Conservation (phyloP, 2,888 invertebrate genomes). For the Hyppa rectilinea region DNA sequence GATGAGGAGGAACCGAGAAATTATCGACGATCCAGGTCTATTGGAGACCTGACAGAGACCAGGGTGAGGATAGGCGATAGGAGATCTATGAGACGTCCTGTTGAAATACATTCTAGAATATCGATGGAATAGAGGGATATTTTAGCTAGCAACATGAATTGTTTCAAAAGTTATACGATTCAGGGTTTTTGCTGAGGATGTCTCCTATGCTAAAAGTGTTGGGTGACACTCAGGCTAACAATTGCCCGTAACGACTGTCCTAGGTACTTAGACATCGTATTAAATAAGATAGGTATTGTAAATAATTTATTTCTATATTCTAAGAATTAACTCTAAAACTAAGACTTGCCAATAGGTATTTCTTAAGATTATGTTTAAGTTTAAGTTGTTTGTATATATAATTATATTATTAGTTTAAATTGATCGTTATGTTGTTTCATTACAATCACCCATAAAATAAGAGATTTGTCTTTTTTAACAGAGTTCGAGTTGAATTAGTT, state of each 20-base stretch:
- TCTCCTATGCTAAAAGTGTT: too few relatives aligned
- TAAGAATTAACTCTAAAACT: constrained; percentile 39
- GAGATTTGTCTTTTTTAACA: not conserved
- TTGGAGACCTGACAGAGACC: constrained; percentile 84
- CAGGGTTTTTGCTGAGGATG: too few relatives aligned
- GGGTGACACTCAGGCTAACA: constrained; percentile 1
- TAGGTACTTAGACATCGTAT: not conserved
- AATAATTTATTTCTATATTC: constrained; percentile 40
- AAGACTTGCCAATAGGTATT: constrained; percentile 45
- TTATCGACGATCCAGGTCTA: constrained; percentile 85
- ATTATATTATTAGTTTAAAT: constrained; percentile 16
- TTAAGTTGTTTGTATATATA: constrained; percentile 40
- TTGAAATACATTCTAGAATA: constrained; percentile 78
- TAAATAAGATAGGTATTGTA: not conserved
- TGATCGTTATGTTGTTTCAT: constrained; percentile 25
- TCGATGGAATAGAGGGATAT: constrained; percentile 31
- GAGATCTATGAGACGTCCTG: constrained; percentile 84
- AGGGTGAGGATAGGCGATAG: constrained; percentile 80
- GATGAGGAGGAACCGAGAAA: constrained; percentile 78
- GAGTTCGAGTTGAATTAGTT: not conserved
- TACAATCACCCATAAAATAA: not conserved
- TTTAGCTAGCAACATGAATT: too few relatives aligned
- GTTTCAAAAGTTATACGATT: too few relatives aligned
- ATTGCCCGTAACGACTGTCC: constrained; percentile 11
- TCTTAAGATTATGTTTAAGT: constrained; percentile 15